A percentile compares a stretch with the other conserved stretches of the same genome.
phyloP scores from a whole-genome alignment of 2,888 invertebrate species.

The Pedicia rivosa region DNA sequence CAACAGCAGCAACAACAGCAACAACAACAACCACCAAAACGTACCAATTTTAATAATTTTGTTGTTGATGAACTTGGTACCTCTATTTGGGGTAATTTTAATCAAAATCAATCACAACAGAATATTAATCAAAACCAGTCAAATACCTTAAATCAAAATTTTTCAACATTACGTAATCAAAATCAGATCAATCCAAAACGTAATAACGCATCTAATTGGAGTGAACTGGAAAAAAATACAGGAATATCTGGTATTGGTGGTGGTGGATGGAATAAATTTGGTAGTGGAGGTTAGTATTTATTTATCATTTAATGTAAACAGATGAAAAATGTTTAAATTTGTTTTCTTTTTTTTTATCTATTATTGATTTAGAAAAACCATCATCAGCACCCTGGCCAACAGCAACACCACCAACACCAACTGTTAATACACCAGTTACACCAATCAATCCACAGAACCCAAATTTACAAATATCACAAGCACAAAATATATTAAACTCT shows the following conservation, averaged over 20 bases:
- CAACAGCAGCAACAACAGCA: slow-evolving; percentile 16
- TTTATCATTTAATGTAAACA: no score
- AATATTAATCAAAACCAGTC: slow-evolving; percentile 3
- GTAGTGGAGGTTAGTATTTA: no score
- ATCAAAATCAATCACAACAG: slow-evolving; percentile 3
- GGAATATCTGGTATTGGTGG: slow-evolving; percentile 16
- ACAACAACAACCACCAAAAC: no score
- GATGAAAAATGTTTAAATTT: no score
- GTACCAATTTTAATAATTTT: slow-evolving; percentile 9
- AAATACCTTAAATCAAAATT: slow-evolving; percentile 3
- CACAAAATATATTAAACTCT: slow-evolving; percentile 1
- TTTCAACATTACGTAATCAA: slow-evolving; percentile 3
- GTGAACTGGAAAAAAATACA: slow-evolving; percentile 2
- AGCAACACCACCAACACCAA: slow-evolving; percentile 2
- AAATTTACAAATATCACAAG: slow-evolving; percentile 3
- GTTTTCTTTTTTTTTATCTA: no score
- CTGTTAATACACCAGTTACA: background rate
- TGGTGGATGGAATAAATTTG: slow-evolving; percentile 29
- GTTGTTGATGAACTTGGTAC: slow-evolving; percentile 4
- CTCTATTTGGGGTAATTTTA: slow-evolving; percentile 4
- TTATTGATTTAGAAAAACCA: no score
- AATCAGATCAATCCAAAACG: slow-evolving; percentile 4
- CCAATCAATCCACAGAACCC: slow-evolving; percentile 3
- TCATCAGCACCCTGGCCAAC: slow-evolving; percentile 1
- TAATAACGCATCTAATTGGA: slow-evolving; percentile 1